Percentiles rank a stretch among this genome's conserved stretches.
phyloP scores from a whole-genome alignment of 2,113 vertebrate species.

The Orycteropus afer region DNA sequence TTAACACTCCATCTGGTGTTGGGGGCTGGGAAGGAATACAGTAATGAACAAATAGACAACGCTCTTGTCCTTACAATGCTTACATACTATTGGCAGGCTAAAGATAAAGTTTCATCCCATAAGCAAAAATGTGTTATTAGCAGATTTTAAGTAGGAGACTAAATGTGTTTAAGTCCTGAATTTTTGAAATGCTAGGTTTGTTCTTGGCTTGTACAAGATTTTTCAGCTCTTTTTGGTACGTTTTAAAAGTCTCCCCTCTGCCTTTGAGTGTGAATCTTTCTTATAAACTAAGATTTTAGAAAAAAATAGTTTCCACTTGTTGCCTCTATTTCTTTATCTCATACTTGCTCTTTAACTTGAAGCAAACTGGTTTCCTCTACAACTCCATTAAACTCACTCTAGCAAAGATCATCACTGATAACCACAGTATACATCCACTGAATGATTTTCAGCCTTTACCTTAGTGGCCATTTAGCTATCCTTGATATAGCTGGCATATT shows the following conservation, averaged over 20 bases:
- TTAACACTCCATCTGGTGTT: not conserved
- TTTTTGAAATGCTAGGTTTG: constrained; percentile 5
- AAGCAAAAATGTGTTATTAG: not conserved
- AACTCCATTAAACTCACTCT: rapidly evolving
- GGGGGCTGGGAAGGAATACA: not conserved
- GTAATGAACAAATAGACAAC: not conserved
- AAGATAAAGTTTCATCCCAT: not conserved
- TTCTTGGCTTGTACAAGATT: not conserved
- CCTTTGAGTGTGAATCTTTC: not conserved
- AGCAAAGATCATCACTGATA: not conserved
- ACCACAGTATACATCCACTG: not conserved
- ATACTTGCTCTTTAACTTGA: not conserved
- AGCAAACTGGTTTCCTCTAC: not conserved
- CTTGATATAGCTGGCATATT: not conserved
- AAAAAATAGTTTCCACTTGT: not conserved
- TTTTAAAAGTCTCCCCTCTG: not conserved
- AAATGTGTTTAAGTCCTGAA: not conserved
- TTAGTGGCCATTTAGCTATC: not conserved
- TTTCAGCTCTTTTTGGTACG: not conserved
- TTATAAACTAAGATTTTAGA: not conserved
- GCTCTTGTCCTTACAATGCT: not conserved
- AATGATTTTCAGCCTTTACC: not conserved
- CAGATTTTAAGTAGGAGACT: not conserved
- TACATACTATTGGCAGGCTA: not conserved
- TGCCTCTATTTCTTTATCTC: not conserved